phyloP scores from a whole-genome alignment of 2,113 vertebrate species.

The Serranochromis macrocephalus region DNA sequence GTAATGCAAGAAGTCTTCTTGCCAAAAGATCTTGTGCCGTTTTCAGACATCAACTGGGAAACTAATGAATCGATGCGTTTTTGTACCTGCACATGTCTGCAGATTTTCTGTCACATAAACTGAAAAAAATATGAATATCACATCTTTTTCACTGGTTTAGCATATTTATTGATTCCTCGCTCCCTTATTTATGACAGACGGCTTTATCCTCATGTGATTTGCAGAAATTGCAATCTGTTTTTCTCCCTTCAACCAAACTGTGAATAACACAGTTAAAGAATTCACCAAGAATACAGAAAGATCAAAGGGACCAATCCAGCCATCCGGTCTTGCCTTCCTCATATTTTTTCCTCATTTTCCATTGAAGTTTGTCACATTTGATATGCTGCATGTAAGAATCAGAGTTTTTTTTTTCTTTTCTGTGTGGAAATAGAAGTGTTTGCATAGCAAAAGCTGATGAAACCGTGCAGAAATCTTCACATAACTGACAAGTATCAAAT shows the following conservation, averaged over 20 bases:
- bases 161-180: constrained; percentile 2
- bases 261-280: constrained; percentile 32
- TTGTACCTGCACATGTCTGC: neutral
- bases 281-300: constrained; percentile 9
- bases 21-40: neutral
- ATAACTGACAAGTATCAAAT: constrained; percentile 31
- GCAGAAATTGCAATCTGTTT: constrained; percentile 10
- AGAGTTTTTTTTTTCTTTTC: neutral
- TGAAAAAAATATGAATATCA: neutral
- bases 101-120: neutral
- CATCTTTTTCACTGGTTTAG: neutral
- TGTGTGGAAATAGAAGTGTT: constrained; percentile 23
- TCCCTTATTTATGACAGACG: constrained; percentile 1
- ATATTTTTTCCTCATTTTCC: constrained; percentile 37
- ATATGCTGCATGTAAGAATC: constrained; percentile 34
- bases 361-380: constrained; percentile 59
- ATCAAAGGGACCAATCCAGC: constrained; percentile 51
- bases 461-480: constrained; percentile 37
- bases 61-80: neutral
- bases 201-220: constrained; percentile 16
- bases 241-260: neutral
- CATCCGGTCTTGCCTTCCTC: constrained; percentile 22
- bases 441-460: constrained; percentile 46
- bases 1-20: neutral
- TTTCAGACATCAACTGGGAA: neutral